Percentiles rank a stretch among this genome's conserved stretches.
These are phyloP conservation scores for Chorisops tibialis DNA, from an alignment of 2,888 invertebrate genomes.

Conservation along the genomic window DNA sequence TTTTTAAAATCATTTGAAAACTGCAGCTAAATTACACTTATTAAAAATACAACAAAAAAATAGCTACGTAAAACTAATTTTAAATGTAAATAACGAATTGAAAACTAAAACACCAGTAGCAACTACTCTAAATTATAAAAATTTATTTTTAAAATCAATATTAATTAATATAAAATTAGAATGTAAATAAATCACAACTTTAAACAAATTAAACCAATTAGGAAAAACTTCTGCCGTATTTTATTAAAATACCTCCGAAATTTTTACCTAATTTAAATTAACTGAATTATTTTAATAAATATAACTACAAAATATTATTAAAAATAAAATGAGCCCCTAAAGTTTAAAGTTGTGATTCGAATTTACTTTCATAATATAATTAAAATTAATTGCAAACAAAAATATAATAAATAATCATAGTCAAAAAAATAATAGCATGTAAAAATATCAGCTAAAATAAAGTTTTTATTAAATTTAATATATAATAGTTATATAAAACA, in stretches of 20 bases:
- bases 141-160: constrained; percentile 6
- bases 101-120: constrained; percentile 24
- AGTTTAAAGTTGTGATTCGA: constrained; percentile 6
- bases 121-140: background rate
- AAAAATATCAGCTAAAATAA: constrained; percentile 4
- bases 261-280: background rate
- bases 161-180: background rate
- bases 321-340: constrained; percentile 20
- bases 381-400: background rate
- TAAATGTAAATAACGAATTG: constrained; percentile 4
- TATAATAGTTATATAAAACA: background rate
- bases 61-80: no score
- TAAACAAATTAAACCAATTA: background rate
- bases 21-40: background rate
- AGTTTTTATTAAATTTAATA: background rate
- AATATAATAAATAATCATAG: background rate
- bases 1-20: background rate
- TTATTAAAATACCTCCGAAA: background rate
- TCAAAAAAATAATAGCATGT: background rate
- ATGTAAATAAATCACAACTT: constrained; percentile 22
- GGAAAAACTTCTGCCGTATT: background rate
- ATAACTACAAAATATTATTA: background rate
- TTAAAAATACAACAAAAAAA: no score
- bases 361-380: constrained; percentile 9
- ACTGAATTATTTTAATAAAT: background rate